A percentile compares a stretch with the other conserved stretches of the same genome.
These are phyloP conservation scores for Dermochelys coriacea DNA, from an alignment of 2,797 vertebrate species.

Conservation along the genomic window DNA sequence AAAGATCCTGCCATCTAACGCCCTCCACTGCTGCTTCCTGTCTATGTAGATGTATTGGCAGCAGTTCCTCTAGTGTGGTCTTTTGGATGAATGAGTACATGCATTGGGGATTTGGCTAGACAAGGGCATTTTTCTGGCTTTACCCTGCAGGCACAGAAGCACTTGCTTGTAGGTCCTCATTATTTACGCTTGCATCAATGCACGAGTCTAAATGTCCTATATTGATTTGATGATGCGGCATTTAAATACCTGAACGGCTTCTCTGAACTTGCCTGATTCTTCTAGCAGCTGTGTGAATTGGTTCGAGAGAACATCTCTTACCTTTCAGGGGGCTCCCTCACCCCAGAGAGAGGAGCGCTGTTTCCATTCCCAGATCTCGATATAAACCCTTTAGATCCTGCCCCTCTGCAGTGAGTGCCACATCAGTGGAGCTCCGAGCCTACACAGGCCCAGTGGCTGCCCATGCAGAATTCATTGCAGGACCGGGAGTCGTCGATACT, in stretches of 20 bases:
- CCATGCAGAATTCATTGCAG: not conserved
- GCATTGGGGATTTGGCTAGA: not conserved
- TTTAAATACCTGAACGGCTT: not conserved
- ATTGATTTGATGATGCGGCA: not conserved
- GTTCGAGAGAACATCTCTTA: not conserved
- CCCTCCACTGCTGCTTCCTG: not conserved
- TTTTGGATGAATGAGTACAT: no score
- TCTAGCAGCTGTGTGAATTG: not conserved
- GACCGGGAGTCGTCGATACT: not conserved
- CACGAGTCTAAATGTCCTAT: not conserved
- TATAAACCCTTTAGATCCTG: not conserved
- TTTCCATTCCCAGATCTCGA: not conserved
- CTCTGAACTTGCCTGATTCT: not conserved
- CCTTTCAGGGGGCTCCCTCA: not conserved
- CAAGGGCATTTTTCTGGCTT: not conserved
- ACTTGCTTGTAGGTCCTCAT: not conserved
- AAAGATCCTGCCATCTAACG: not conserved
- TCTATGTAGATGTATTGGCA: not conserved
- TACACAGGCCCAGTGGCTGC: not conserved
- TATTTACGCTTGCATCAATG: not conserved
- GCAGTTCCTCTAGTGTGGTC: no score
- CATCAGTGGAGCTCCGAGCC: not conserved
- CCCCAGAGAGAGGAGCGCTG: not conserved
- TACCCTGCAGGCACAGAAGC: not conserved
- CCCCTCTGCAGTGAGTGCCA: not conserved